Percentiles rank a stretch among this genome's conserved stretches.
Evolutionary conservation across 2,888 invertebrate species (phyloP).

Genomic region (Lordiphosa fenestrarum): DNA sequence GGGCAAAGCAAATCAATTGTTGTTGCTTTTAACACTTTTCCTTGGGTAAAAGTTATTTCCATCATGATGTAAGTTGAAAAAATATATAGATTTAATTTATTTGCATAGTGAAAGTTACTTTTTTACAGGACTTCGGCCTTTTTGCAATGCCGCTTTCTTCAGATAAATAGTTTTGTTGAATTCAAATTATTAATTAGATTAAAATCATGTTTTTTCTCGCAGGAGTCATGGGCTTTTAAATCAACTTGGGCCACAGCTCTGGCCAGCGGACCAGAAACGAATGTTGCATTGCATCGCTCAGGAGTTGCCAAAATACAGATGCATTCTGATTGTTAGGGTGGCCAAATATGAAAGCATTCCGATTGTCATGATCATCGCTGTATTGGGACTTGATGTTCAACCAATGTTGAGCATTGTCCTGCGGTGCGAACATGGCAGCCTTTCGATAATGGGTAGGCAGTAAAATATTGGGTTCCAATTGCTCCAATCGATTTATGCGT

Average conservation of each 20-base stretch:
- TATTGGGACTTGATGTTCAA: constrained; percentile 75
- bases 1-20: too few relatives aligned
- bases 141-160: not conserved
- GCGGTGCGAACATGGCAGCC: constrained; percentile 14
- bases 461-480: constrained; percentile 30
- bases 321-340: constrained; percentile 30
- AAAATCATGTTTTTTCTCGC: not conserved
- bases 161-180: not conserved
- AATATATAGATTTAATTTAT: constrained; percentile 41
- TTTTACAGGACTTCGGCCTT: constrained; percentile 7
- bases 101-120: constrained; percentile 11
- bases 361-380: constrained; percentile 46
- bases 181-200: not conserved
- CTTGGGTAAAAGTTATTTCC: not conserved
- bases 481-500: constrained; percentile 41
- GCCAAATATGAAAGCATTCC: constrained; percentile 16
- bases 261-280: constrained; percentile 60
- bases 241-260: constrained; percentile 50
- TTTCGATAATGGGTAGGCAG: constrained; percentile 38
- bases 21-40: not conserved
- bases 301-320: constrained; percentile 68
- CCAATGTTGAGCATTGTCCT: constrained; percentile 60
- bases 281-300: constrained; percentile 63
- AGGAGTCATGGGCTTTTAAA: constrained; percentile 21
- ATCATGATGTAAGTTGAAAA: constrained; percentile 24